These are phyloP conservation scores for Drosophila picticornis DNA, from an alignment of 2,888 invertebrate species.

Conservation along the genomic window DNA sequence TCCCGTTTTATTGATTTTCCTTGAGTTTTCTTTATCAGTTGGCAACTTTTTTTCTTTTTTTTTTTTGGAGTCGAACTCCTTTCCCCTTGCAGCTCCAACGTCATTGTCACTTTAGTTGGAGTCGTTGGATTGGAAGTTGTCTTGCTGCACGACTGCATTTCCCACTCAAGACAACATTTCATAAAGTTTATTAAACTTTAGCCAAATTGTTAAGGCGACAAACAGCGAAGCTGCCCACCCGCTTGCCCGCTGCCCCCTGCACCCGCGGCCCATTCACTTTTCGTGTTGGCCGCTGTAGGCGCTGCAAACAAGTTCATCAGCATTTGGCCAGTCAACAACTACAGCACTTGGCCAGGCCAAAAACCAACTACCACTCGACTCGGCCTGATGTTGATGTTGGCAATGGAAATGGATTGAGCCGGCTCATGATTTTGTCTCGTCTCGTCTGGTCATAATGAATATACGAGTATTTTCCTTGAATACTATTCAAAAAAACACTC, in stretches of 20 bases:
- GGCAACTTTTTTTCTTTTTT: neutral
- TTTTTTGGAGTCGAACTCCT: constrained; percentile 1
- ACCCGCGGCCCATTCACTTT: constrained; percentile 59
- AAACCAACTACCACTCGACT: constrained; percentile 63
- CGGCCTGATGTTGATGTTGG: constrained; percentile 41
- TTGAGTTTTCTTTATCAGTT: constrained; percentile 57
- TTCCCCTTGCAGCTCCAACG: constrained; percentile 28
- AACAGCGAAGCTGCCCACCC: constrained; percentile 30
- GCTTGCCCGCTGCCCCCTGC: neutral
- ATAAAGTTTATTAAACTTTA: constrained; percentile 81
- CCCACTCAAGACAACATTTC: constrained; percentile 80
- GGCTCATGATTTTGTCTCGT: constrained; percentile 33
- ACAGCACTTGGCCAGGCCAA: constrained; percentile 43
- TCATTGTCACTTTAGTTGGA: constrained; percentile 61
- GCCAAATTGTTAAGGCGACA: constrained; percentile 74
- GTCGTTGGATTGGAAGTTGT: constrained; percentile 61
- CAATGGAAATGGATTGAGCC: constrained; percentile 44
- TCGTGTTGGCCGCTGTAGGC: constrained; percentile 61
- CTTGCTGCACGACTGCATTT: constrained; percentile 65
- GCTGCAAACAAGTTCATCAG: constrained; percentile 75
- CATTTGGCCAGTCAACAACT: constrained; percentile 59
- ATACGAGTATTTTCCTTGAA: constrained; percentile 49
- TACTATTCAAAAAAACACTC: constrained; percentile 31
- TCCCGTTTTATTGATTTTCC: constrained; percentile 57
- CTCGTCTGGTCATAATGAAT: constrained; percentile 7